A percentile compares a stretch with the other conserved stretches of the same genome.
Evolutionary conservation across 1,140 invertebrate genomes (phyloP).

Genomic region (Ceratosolen fusciceps): DNA sequence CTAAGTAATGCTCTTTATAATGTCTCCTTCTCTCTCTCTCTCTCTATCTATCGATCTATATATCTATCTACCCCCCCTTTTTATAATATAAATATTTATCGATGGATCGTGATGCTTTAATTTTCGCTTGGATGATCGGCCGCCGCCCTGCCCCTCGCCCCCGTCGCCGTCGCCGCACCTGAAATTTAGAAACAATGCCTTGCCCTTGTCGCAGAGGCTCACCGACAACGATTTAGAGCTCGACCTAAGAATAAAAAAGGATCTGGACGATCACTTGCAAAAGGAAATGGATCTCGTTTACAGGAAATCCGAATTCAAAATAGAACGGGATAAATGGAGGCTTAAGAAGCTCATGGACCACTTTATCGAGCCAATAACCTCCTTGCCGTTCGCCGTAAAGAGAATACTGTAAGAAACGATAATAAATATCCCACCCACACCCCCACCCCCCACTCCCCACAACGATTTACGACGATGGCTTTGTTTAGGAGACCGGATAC

Average conservation of each 20-base stretch:
- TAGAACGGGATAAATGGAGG: conserved; percentile 79
- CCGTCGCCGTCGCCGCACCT: too few species aligned
- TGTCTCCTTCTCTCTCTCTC: too few species aligned
- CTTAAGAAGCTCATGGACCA: conserved; percentile 80
- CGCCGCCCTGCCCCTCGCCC: too few species aligned
- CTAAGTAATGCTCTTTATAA: conserved; percentile 52
- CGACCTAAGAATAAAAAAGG: conserved; percentile 76
- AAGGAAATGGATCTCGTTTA: conserved; percentile 75
- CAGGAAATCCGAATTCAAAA: conserved; percentile 75
- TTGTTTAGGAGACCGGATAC: conserved; percentile 62
- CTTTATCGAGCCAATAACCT: conserved; percentile 79
- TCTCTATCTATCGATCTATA: too few species aligned
- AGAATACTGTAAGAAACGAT: conserved; percentile 68
- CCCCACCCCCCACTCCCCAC: not conserved
- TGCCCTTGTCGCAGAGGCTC: conserved; percentile 75
- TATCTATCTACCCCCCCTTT: too few species aligned
- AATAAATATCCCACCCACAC: not conserved
- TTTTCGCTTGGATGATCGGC: too few species aligned
- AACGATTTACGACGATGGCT: not conserved
- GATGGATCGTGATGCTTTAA: too few species aligned
- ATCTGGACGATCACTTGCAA: conserved; percentile 74
- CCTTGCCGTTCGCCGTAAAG: conserved; percentile 76
- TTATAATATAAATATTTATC: too few species aligned
- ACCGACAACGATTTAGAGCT: conserved; percentile 75
- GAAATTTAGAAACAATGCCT: conserved; percentile 71